Base-by-base conservation (phyloP, 2,888 invertebrate genomes). In the Latrodectus hesperus region DNA sequence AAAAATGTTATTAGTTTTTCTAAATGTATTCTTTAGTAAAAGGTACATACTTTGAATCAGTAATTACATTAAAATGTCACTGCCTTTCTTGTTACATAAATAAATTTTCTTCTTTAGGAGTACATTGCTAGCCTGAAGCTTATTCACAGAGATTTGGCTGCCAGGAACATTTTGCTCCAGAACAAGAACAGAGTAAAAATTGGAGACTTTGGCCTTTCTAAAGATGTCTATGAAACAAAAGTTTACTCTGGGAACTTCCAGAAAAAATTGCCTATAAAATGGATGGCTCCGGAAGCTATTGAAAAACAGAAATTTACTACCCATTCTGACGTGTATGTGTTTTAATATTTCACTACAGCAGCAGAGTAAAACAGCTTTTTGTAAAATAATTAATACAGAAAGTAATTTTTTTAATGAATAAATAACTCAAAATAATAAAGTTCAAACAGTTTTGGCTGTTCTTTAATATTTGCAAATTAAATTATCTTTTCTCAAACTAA, bases 131-230 rank as follows among this genome's bases (percentile, higher is more conserved):
- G 67, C 16, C 72, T 86, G 14, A 86, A 92, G 92, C 91, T 92
- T 76, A 92, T 93, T 38, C 93, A 93, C 88, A 90, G 93, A 81
- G 93, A 93, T 89, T 86, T 93, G 90, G 98, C 98, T 0, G 97
- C 98, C 0, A 94, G 98, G 90, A 98, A 98, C 92, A 95, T 98
- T 80, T 93, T 98, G 16, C 92, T 98, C 38, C 96, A 97, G 4
- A 97, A 97, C 83, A 95, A 96, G 90, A 97, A 97, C 91, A 94
- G 98, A 9, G 97, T 98, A 0, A 99, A 99, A 93, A 98, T 99
- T 90, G 98, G 98, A 92, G 98, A 99, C 93, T 99, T 99, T 93
- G 98, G 98, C 12, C 93, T 99, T 82, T 97, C 98, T 0, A 96
- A 96, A 91, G 97, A 96, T 90, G 96, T 97, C 94, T 94, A 93